Evolutionary conservation across 1,140 invertebrate genomes (phyloP), one percentile per base, ranked within the genome.

Genomic region (Pseudomyrmex flavicornis): DNA sequence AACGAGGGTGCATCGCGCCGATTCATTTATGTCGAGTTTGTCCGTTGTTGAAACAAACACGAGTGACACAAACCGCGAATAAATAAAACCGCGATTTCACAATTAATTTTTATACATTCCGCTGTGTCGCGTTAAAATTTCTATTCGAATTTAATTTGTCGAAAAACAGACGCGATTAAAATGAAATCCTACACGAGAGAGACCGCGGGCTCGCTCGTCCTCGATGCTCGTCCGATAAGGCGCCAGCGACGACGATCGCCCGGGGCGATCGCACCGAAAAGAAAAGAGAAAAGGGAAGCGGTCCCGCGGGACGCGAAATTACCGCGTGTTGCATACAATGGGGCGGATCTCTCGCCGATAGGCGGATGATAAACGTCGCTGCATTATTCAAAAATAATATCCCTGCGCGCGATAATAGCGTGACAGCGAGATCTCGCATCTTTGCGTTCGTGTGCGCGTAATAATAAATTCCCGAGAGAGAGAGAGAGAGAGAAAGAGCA

Each of bases 331-430:
- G 76, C 76, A 80, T 80, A 80, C 76, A 80, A 80, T 80, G 76
- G 35, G 76, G 76, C 76, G 76, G 76, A 80, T 80, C 66, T 80
- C 76, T 58, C 65, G 76, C 76, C 76, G 76, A 80, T 80, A 80
- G 35, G 76, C 76, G 76, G 44, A 59, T 80, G 76, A 80, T 80
- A 80, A 80, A 70, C 66, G 76, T 70, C 15, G 65, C 20, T 80
- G 65, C 76, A 80, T 80, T 80, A 80, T 80, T 80, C 76, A 80
- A 80, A 80, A 80, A 80, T 70, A 80, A 80, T 35, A 80, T 80
- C 76, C 66, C 52, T 44, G 35, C 75, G 35, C 52, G 75, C 54
- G 76, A 10, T 10, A 13, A 76, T 75, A 62, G 73, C 58, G 50
- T 52, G 17, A 35, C 12, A 56, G 35, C 72, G 44, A 48, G 44